phyloP scores from a whole-genome alignment of 2,888 invertebrate species.

The Tinea pellionella region DNA sequence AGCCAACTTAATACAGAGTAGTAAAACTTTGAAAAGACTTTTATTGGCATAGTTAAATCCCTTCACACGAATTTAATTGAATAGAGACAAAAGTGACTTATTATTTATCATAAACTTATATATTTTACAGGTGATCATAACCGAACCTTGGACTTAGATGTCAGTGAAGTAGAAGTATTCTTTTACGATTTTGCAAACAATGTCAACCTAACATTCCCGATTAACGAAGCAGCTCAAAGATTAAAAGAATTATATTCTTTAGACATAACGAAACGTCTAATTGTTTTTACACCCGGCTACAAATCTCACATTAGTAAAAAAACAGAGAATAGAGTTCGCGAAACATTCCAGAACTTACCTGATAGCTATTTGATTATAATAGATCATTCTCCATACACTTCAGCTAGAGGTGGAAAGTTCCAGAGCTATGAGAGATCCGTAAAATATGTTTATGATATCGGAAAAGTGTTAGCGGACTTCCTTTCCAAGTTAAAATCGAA shows the following conservation, averaged over 20 bases:
- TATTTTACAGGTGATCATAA: slow-evolving; percentile 20
- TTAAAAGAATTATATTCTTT: slow-evolving; percentile 14
- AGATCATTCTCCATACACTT: slow-evolving; percentile 22
- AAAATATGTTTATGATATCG: slow-evolving; percentile 21
- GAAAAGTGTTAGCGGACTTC: slow-evolving; percentile 18
- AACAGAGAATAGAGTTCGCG: slow-evolving; percentile 18
- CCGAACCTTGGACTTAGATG: slow-evolving; percentile 17
- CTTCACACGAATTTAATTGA: too few relatives aligned
- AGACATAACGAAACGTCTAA: slow-evolving; percentile 15
- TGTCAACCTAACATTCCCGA: slow-evolving; percentile 16
- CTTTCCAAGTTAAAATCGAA: slow-evolving; percentile 16
- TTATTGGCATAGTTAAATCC: too few relatives aligned
- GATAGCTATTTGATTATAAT: slow-evolving; percentile 20
- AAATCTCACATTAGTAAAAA: slow-evolving; percentile 19
- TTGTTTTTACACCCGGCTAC: slow-evolving; percentile 21
- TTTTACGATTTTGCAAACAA: slow-evolving; percentile 21
- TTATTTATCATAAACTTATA: too few relatives aligned
- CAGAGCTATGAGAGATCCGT: slow-evolving; percentile 21
- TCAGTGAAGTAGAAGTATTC: slow-evolving; percentile 19
- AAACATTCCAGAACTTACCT: slow-evolving; percentile 18
- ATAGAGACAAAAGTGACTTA: too few relatives aligned
- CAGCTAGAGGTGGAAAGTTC: slow-evolving; percentile 17
- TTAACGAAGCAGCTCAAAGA: slow-evolving; percentile 15
- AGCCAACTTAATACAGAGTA: too few relatives aligned
- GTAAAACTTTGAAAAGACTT: too few relatives aligned